A percentile compares a stretch with the other conserved stretches of the same genome.
Evolutionary conservation across 2,797 vertebrate species (phyloP).

Genomic region (Myotis vivesi): DNA sequence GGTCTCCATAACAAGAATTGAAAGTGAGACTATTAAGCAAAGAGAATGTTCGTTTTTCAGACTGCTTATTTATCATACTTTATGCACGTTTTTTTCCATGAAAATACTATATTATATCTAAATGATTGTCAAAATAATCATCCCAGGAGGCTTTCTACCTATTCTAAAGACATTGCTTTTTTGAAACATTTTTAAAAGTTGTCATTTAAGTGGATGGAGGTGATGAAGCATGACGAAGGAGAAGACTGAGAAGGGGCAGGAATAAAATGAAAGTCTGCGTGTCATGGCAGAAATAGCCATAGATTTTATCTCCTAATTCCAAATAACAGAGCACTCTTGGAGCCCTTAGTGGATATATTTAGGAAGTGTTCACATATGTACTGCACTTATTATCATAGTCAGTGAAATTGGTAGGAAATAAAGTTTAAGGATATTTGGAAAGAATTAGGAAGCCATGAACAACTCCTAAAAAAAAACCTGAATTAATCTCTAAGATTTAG

Average conservation of each 20-base stretch:
- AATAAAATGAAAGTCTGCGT: neutral
- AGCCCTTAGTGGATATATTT: neutral
- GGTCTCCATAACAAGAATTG: neutral
- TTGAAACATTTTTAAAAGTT: neutral
- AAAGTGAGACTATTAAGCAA: neutral
- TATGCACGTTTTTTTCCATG: neutral
- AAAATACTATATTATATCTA: neutral
- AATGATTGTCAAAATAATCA: neutral
- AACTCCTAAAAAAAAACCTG: neutral
- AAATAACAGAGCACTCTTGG: neutral
- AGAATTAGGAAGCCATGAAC: neutral
- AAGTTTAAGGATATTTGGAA: neutral
- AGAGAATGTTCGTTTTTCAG: neutral
- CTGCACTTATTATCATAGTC: neutral
- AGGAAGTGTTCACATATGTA: neutral
- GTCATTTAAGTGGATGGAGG: neutral
- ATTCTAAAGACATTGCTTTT: neutral
- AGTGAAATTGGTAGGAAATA: neutral
- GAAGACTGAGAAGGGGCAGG: neutral
- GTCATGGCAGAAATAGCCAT: neutral
- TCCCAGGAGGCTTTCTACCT: neutral
- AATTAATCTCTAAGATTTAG: slow-evolving; percentile 2
- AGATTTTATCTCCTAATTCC: neutral
- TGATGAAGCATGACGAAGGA: neutral
- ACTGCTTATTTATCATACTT: neutral